These are phyloP conservation scores for Heliconius congener DNA, from an alignment of 1,140 invertebrate species.

Conservation along the genomic window DNA sequence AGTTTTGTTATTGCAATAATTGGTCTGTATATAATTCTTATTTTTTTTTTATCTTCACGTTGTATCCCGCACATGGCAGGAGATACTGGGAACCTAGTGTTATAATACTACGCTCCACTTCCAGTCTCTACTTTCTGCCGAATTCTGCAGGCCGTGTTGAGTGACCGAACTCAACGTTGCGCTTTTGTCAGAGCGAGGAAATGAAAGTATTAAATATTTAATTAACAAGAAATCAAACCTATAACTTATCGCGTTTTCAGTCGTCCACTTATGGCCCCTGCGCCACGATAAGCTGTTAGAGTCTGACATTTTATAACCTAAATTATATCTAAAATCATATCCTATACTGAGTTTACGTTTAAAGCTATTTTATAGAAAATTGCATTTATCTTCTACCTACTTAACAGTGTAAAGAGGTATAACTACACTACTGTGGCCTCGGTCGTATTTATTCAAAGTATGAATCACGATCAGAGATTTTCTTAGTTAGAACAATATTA, in stretches of 20 bases:
- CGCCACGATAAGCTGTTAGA: no score
- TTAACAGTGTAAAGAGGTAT: not conserved
- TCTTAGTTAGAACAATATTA: conserved; percentile 22
- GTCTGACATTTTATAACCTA: no score
- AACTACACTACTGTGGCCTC: not conserved
- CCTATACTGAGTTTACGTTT: no score
- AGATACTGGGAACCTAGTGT: no score
- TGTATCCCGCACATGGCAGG: not conserved
- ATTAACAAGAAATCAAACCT: no score
- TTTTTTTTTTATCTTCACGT: not conserved
- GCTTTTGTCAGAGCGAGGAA: no score
- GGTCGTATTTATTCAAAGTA: conserved; percentile 13
- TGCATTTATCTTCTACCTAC: not conserved
- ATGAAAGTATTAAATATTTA: no score
- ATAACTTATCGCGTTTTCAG: not conserved
- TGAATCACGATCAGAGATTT: conserved; percentile 20
- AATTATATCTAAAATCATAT: no score
- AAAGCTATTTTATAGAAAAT: not conserved
- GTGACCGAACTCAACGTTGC: not conserved
- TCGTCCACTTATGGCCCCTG: no score
- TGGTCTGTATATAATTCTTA: not conserved
- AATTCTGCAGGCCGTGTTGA: not conserved
- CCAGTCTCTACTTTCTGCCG: not conserved
- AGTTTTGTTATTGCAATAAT: not conserved
- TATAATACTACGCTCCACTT: not conserved